phyloP scores from a whole-genome alignment of 2,113 vertebrate genomes.

The Myiagra hebetior region DNA sequence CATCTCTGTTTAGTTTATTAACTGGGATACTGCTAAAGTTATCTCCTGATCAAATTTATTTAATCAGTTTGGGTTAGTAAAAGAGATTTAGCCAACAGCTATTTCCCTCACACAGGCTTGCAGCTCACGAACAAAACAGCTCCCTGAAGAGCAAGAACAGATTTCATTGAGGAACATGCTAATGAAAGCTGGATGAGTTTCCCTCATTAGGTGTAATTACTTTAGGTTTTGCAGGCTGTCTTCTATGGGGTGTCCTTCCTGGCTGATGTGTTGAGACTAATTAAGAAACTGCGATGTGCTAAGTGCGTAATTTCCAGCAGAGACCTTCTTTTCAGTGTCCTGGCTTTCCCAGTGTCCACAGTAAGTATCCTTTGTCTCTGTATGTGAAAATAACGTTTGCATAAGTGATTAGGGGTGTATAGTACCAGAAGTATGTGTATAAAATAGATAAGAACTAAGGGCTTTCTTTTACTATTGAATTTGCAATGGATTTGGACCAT shows the following conservation, averaged over 20 bases:
- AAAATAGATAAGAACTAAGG: background rate
- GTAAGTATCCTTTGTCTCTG: constrained; percentile 68
- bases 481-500: background rate
- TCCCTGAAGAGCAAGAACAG: constrained; percentile 37
- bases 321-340: constrained; percentile 74
- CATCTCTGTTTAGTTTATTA: constrained; percentile 51
- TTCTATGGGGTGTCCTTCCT: constrained; percentile 75
- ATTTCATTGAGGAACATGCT: constrained; percentile 54
- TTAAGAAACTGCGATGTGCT: constrained; percentile 62
- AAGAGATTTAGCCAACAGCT: constrained; percentile 53
- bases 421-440: background rate
- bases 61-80: constrained; percentile 57
- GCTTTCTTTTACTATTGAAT: background rate
- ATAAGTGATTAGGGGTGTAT: background rate
- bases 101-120: constrained; percentile 5
- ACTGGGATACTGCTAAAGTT: constrained; percentile 45
- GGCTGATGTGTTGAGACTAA: constrained; percentile 71
- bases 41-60: constrained; percentile 44
- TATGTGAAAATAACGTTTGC: background rate
- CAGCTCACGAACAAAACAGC: background rate
- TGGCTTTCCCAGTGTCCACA: constrained; percentile 73
- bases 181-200: constrained; percentile 71
- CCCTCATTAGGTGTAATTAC: constrained; percentile 74
- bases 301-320: constrained; percentile 66
- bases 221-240: constrained; percentile 78